A percentile compares a stretch with the other conserved stretches of the same genome.
Evolutionary conservation across 2,113 vertebrate genomes (phyloP).

Genomic region (Psammodynastes pulverulentus): DNA sequence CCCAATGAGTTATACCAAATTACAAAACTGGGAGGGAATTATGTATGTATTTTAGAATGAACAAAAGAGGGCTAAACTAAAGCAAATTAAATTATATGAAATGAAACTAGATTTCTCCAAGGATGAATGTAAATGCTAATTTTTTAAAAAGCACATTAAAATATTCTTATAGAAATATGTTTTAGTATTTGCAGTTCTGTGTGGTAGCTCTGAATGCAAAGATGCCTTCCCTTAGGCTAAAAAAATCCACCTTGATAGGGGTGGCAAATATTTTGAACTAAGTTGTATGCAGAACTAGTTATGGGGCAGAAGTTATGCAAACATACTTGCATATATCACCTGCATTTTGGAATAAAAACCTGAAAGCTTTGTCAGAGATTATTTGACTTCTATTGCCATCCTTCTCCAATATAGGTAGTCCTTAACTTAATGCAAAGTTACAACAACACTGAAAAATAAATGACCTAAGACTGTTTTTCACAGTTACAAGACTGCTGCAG

Average conservation of each 20-base stretch:
- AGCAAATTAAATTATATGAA: constrained; percentile 10
- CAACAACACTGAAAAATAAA: too few relatives aligned
- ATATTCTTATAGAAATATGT: not conserved
- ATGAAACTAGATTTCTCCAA: constrained; percentile 7
- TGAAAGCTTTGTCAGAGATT: not conserved
- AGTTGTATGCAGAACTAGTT: not conserved
- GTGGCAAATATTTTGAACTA: not conserved
- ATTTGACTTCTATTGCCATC: not conserved
- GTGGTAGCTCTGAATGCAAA: not conserved
- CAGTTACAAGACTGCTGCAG: too few relatives aligned
- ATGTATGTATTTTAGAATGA: constrained; percentile 3
- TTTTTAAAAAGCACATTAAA: not conserved
- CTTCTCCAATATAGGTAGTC: not conserved
- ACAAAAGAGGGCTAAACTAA: not conserved
- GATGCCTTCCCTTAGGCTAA: not conserved
- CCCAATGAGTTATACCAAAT: constrained; percentile 10
- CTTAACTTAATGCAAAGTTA: too few relatives aligned
- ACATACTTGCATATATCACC: not conserved
- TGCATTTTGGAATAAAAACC: not conserved
- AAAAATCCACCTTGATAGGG: not conserved
- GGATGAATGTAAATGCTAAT: not conserved
- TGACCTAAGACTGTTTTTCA: too few relatives aligned
- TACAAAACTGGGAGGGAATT: not conserved
- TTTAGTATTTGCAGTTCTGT: not conserved
- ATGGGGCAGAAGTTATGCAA: not conserved